Percentiles rank a stretch among this genome's conserved stretches.
phyloP scores from a whole-genome alignment of 1,140 invertebrate genomes.

The Zaprionus africanus region DNA sequence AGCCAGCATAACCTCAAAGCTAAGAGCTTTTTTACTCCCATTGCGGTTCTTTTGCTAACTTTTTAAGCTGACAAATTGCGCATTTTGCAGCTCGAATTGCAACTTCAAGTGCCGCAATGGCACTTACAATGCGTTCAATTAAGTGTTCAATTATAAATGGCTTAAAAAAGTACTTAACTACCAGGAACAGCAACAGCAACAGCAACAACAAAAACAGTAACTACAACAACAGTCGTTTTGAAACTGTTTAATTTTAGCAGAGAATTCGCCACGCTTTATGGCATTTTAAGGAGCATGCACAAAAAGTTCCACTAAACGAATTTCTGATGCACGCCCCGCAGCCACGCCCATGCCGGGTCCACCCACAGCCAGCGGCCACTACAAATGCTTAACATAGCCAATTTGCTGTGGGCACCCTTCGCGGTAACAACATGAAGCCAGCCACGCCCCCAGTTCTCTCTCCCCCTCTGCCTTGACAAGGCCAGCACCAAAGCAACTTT shows the following conservation, averaged over 20 bases:
- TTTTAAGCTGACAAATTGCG: slow-evolving; percentile 11
- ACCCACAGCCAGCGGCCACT: slow-evolving; percentile 4
- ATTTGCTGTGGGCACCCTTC: slow-evolving; percentile 60
- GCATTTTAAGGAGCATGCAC: slow-evolving; percentile 56
- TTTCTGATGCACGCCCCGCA: slow-evolving; percentile 56
- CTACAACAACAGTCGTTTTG: slow-evolving; percentile 12
- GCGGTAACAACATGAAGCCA: slow-evolving; percentile 27
- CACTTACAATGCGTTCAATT: slow-evolving; percentile 64
- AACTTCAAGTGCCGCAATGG: slow-evolving; percentile 20
- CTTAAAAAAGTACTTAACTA: slow-evolving; percentile 41
- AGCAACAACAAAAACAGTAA: slow-evolving; percentile 15
- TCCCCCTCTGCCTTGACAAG: background rate
- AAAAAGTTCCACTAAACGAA: slow-evolving; percentile 64
- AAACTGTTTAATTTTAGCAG: slow-evolving; percentile 67
- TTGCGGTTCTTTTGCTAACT: background rate
- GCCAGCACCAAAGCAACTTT: slow-evolving; percentile 52
- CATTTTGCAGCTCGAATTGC: background rate
- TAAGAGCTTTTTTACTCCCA: background rate
- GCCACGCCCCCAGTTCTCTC: background rate
- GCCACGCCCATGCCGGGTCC: slow-evolving; percentile 2
- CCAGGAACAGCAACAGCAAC: slow-evolving; percentile 12
- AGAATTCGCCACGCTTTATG: slow-evolving; percentile 70
- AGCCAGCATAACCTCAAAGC: slow-evolving; percentile 2
- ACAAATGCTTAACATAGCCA: slow-evolving; percentile 69
- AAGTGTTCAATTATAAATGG: slow-evolving; percentile 69